Evolutionary conservation across 2,113 vertebrate species (phyloP), one percentile per base, ranked within the genome.

Genomic region (Corynorhinus townsendii): DNA sequence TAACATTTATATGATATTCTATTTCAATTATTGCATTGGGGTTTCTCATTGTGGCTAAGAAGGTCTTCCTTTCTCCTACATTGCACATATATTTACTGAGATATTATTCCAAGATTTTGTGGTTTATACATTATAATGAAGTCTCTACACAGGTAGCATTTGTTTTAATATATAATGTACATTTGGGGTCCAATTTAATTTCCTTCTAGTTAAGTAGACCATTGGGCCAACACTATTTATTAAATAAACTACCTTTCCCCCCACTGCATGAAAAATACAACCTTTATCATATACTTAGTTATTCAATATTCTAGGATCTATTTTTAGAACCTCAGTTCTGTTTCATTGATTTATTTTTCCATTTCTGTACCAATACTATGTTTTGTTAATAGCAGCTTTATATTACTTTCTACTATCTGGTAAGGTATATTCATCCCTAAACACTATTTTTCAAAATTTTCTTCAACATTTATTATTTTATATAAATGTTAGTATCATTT

Each of bases 111-210:
- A 71, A 7, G 14, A 77, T 84, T 80, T 84, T 90, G 5, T 87
- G 72, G 5, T 64, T 83, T 89, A 49, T 54, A 20, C 64, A 49
- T 45, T 76, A 79, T 0, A 81, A 20, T 77, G 62, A 82, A 68
- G 11, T 91, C 43, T 80, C 40, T 89, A 92, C 80, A 35, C 28
- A 66, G 7, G 38, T 54, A 33, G 3, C 30, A 71, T 95, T 95
- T 93, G 45, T 91, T 96, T 96, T 79, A 81, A 3, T 43, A 30
- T 82, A 76, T 84, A 87, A 38, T 10, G 3, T 97, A 71, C 47
- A 7, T 82, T 22, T 26, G 24, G 30, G 19, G 52, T 43, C 33
- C 40, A 72, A 11, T 90, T 92, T 95, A 54, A 85, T 95, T 95
- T 87, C 54, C 52, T 93, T 72, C 45, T 69, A 64, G 4, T 79